Base-by-base conservation (phyloP, 2,797 vertebrate species). In the Lemur catta region DNA sequence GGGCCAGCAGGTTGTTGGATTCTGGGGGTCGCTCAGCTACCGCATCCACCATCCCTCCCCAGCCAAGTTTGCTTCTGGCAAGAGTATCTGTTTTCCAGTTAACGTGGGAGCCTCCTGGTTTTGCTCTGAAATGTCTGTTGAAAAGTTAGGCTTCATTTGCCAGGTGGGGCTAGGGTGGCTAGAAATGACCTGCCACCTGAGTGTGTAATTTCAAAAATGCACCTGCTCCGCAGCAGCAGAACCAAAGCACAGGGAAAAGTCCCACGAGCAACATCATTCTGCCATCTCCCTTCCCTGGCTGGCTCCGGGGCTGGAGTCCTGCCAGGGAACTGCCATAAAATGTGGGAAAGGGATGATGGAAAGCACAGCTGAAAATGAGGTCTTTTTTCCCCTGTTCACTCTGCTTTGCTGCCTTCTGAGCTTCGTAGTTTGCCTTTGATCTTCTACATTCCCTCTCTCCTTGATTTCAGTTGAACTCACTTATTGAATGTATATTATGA, bases 171-270 rank as follows among this genome's bases (percentile, higher is more conserved):
- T 15, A 20, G 28, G 71, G 57, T 65, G 75, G n/a, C 90, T 92
- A 76, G 52, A 92, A 95, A 67, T 80, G 95, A 75, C 95, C 92
- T 24, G 72, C 41, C 95, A 84, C 80, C 63, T 71, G 57, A 1
- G 50, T 50, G 80, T 84, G 87, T 93, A 67, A 93, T 81, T 95
- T 95, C 95, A 97, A 85, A 90, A 90, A 69, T 87, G 85, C 97
- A 97, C 97, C 97, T 97, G 96, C 94, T 88, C 84, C 35, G 24
- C 6, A n/a, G 71, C 88, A 55, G 76, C 50, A 65, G 81, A 86
- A 97, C 95, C 97, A 95, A 95, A 97, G 80, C 92, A 61, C 38
- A 1, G n/a, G 4, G 50, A 33, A 6, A 59, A 78, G 18, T 95
- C 95, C 94, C 95, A 55, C 0, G 61, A 78, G 95, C 59, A 87